A percentile compares a stretch with the other conserved stretches of the same genome.
Conservation (phyloP, 2,888 invertebrate genomes). For the Spodoptera littoralis region DNA sequence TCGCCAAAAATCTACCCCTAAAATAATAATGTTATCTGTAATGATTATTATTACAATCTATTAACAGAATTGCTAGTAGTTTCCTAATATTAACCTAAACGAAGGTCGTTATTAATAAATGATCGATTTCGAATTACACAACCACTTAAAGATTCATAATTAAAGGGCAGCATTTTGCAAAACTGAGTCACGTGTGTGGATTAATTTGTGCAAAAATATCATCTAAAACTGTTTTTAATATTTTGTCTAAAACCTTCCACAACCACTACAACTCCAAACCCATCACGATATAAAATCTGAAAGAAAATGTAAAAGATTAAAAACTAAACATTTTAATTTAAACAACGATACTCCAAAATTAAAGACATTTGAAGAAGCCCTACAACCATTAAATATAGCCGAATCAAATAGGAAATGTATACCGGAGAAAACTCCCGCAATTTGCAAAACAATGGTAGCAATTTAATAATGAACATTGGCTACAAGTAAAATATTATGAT, state of each 20-base stretch:
- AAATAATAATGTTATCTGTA: too few species aligned
- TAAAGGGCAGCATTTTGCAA: conserved; percentile 38
- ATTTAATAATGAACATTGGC: too few species aligned
- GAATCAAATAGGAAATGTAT: too few species aligned
- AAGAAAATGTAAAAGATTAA: too few species aligned
- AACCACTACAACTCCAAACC: not conserved
- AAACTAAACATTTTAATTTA: too few species aligned
- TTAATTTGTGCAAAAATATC: conserved; percentile 5
- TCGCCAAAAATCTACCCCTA: too few species aligned
- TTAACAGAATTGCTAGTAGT: conserved; percentile 10
- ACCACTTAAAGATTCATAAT: conserved; percentile 23
- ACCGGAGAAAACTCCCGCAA: not conserved
- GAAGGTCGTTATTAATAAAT: conserved; percentile 28
- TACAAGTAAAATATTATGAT: not conserved
- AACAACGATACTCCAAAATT: too few species aligned
- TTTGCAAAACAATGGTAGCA: not conserved
- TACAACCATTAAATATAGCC: too few species aligned
- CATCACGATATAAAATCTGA: too few species aligned
- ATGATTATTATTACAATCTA: not conserved
- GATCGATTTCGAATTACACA: conserved; percentile 48
- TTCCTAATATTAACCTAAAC: conserved; percentile 31
- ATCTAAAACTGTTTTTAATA: not conserved
- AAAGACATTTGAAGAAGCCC: too few species aligned
- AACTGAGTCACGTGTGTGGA: conserved; percentile 30
- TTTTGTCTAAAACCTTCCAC: too few species aligned